A percentile compares a stretch with the other conserved stretches of the same genome.
These are phyloP conservation scores for Drosophila bocki DNA, from an alignment of 1,140 invertebrate genomes.

Conservation along the genomic window DNA sequence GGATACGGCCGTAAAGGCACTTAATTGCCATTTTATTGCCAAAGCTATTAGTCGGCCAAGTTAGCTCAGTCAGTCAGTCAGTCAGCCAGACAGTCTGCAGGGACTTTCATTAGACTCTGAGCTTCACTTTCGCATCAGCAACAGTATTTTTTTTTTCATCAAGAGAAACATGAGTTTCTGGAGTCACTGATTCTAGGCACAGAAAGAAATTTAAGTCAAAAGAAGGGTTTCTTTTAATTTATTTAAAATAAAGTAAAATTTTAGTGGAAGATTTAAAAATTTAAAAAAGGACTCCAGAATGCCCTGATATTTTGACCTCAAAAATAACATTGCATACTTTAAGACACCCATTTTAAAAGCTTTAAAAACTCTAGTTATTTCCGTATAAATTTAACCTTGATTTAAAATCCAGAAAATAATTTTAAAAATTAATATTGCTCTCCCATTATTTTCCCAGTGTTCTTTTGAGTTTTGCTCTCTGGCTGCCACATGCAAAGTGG, in stretches of 20 bases:
- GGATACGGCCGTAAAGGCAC: slow-evolving; percentile 68
- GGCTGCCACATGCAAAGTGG: slow-evolving; percentile 46
- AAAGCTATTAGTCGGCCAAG: slow-evolving; percentile 60
- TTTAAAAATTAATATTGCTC: neutral
- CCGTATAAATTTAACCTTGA: no score
- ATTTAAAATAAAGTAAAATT: no score
- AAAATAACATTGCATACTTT: no score
- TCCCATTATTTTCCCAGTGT: slow-evolving; percentile 1
- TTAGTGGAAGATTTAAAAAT: neutral
- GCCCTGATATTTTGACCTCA: no score
- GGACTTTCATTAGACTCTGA: slow-evolving; percentile 60
- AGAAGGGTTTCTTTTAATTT: neutral
- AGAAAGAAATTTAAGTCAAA: neutral
- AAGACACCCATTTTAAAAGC: no score
- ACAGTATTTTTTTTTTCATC: slow-evolving; percentile 18
- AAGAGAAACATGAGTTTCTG: slow-evolving; percentile 32
- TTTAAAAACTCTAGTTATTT: no score
- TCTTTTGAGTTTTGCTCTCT: slow-evolving; percentile 7
- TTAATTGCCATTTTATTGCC: slow-evolving; percentile 83
- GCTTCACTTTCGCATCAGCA: slow-evolving; percentile 67
- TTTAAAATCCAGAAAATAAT: no score
- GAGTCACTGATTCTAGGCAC: slow-evolving; percentile 2
- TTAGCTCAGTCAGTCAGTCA: slow-evolving; percentile 17
- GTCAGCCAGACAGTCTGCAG: slow-evolving; percentile 11
- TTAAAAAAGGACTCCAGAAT: no score